These are phyloP conservation scores for Sphaeridia pumilis DNA, from an alignment of 2,888 invertebrate genomes.

Conservation along the genomic window DNA sequence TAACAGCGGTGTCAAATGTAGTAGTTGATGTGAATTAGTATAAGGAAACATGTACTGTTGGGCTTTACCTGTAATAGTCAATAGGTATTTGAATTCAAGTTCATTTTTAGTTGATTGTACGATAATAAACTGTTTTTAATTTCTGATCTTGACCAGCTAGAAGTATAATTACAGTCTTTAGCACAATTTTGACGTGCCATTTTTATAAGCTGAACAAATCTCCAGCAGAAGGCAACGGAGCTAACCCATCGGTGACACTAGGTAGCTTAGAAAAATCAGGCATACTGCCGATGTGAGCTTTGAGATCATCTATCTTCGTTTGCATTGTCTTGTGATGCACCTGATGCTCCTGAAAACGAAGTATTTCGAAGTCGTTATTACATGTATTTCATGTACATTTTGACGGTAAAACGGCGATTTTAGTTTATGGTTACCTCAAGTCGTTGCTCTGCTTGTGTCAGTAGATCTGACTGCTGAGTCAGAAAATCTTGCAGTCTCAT, in stretches of 20 bases:
- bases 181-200: too few species aligned
- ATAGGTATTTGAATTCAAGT: too few species aligned
- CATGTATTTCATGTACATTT: background rate
- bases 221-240: slow-evolving; percentile 87
- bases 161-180: background rate
- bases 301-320: slow-evolving; percentile 43
- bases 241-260: slow-evolving; percentile 81
- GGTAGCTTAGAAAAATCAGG: slow-evolving; percentile 87
- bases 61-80: too few species aligned
- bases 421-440: slow-evolving; percentile 54
- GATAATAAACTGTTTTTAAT: too few species aligned
- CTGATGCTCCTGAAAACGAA: slow-evolving; percentile 60
- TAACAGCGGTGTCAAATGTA: too few species aligned
- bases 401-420: too few species aligned
- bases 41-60: too few species aligned
- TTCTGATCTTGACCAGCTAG: too few species aligned
- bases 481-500: slow-evolving; percentile 80
- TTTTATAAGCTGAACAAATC: slow-evolving; percentile 69
- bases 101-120: too few species aligned
- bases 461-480: slow-evolving; percentile 69
- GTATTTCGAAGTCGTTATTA: background rate
- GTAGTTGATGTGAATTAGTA: too few species aligned
- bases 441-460: slow-evolving; percentile 73
- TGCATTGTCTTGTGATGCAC: slow-evolving; percentile 24
- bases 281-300: slow-evolving; percentile 82